phyloP scores from a whole-genome alignment of 2,113 vertebrate species.

The Oryzias woworae region DNA sequence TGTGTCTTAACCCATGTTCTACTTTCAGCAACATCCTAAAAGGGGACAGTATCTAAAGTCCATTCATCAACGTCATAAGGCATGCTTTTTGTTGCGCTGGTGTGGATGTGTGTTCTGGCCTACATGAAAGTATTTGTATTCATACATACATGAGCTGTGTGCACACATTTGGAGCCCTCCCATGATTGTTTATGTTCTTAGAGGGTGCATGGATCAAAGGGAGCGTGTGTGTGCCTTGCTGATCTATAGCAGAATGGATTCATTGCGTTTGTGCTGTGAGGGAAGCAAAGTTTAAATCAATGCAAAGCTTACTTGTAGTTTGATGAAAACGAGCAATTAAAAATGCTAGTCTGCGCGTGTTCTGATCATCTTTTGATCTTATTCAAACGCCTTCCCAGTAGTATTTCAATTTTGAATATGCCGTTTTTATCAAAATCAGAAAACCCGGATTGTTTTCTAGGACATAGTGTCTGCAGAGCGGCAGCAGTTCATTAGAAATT shows the following conservation, averaged over 20 bases:
- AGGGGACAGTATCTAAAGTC: slow-evolving; percentile 76
- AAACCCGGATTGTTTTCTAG: too few relatives aligned
- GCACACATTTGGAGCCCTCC: slow-evolving; percentile 3
- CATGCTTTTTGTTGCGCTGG: slow-evolving; percentile 24
- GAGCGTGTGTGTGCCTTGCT: slow-evolving; percentile 6
- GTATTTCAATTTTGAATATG: too few relatives aligned
- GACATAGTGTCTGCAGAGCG: too few relatives aligned
- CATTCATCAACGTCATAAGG: slow-evolving; percentile 82
- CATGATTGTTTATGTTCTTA: slow-evolving; percentile 28
- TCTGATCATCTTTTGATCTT: too few relatives aligned
- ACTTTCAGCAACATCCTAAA: slow-evolving; percentile 51
- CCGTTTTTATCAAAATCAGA: too few relatives aligned
- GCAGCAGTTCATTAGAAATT: too few relatives aligned
- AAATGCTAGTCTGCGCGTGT: too few relatives aligned
- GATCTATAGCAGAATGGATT: slow-evolving; percentile 10
- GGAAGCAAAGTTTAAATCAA: too few relatives aligned
- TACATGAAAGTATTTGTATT: slow-evolving; percentile 14
- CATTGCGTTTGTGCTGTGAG: not conserved
- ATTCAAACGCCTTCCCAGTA: too few relatives aligned
- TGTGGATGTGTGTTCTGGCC: slow-evolving; percentile 8
- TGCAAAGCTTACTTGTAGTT: too few relatives aligned
- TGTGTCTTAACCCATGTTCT: slow-evolving; percentile 6
- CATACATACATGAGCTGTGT: slow-evolving; percentile 1
- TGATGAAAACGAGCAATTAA: too few relatives aligned
- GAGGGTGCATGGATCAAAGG: not conserved